A percentile compares a stretch with the other conserved stretches of the same genome.
These are phyloP conservation scores for Pocota personata DNA, from an alignment of 2,888 invertebrate genomes.

Conservation along the genomic window DNA sequence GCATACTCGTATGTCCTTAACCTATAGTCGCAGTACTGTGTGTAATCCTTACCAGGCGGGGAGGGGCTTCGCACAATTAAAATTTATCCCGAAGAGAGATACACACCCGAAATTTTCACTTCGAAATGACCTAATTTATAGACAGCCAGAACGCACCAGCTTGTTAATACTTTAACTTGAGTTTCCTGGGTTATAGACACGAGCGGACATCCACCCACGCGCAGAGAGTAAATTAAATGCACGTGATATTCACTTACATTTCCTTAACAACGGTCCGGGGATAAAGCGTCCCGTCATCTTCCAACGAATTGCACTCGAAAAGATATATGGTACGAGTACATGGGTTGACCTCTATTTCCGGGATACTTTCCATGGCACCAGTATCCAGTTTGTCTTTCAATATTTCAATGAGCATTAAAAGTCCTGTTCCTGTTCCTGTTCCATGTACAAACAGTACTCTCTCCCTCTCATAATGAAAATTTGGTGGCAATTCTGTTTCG, in stretches of 20 bases:
- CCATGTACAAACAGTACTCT: too few species aligned
- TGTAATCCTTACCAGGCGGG: slow-evolving; percentile 5
- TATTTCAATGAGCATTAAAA: slow-evolving; percentile 68
- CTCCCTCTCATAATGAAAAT: slow-evolving; percentile 16
- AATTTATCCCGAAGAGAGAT: slow-evolving; percentile 2
- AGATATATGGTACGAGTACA: background rate
- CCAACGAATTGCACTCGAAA: background rate
- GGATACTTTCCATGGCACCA: slow-evolving; percentile 38
- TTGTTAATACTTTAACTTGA: background rate
- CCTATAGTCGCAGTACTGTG: background rate
- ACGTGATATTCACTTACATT: slow-evolving; percentile 36
- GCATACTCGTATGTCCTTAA: background rate
- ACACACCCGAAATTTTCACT: slow-evolving; percentile 26
- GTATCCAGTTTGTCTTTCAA: slow-evolving; percentile 48
- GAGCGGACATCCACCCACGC: background rate
- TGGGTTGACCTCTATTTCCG: slow-evolving; percentile 54
- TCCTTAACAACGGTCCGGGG: slow-evolving; percentile 35
- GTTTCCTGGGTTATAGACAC: background rate
- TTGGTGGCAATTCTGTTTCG: background rate
- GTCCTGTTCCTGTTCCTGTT: slow-evolving; percentile 51
- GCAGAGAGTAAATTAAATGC: slow-evolving; percentile 26
- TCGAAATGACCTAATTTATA: background rate
- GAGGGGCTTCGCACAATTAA: slow-evolving; percentile 12
- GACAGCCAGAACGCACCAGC: background rate
- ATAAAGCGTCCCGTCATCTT: background rate